Percentiles rank a stretch among this genome's conserved stretches.
These are phyloP conservation scores for Hippopotamyrus pictus DNA, from an alignment of 2,797 vertebrate genomes.

Conservation along the genomic window DNA sequence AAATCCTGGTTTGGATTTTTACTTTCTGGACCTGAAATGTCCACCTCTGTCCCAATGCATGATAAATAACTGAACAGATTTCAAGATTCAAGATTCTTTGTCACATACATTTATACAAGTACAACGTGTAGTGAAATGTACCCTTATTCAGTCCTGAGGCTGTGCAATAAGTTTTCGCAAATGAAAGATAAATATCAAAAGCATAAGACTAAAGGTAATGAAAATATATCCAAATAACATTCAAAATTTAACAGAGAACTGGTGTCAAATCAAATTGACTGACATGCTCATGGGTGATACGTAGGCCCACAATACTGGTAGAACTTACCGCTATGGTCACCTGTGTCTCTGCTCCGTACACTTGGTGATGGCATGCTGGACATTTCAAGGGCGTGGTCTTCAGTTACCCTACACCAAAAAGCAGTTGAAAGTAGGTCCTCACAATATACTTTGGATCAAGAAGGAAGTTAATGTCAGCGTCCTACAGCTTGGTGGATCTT, in stretches of 20 bases:
- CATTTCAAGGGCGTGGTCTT: neutral
- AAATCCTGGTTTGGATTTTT: too few relatives aligned
- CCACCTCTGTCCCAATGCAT: neutral
- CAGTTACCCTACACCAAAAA: neutral
- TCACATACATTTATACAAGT: neutral
- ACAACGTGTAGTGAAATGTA: neutral
- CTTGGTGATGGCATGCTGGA: neutral
- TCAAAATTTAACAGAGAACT: neutral
- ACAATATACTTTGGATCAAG: neutral
- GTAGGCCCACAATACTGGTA: neutral
- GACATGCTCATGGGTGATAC: neutral
- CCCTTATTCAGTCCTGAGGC: neutral
- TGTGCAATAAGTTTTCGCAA: neutral
- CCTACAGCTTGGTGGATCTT: neutral
- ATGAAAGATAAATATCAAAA: neutral
- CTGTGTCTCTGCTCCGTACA: neutral
- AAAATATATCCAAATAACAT: neutral
- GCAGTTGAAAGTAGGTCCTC: neutral
- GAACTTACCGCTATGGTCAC: neutral
- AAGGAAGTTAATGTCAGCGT: neutral
- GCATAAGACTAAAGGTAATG: neutral
- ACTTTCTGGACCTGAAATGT: too few relatives aligned
- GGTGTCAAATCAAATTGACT: neutral
- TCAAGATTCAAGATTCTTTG: neutral
- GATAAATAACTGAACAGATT: neutral